phyloP scores from a whole-genome alignment of 2,888 invertebrate genomes.

The Nipponacmea schrenckii region DNA sequence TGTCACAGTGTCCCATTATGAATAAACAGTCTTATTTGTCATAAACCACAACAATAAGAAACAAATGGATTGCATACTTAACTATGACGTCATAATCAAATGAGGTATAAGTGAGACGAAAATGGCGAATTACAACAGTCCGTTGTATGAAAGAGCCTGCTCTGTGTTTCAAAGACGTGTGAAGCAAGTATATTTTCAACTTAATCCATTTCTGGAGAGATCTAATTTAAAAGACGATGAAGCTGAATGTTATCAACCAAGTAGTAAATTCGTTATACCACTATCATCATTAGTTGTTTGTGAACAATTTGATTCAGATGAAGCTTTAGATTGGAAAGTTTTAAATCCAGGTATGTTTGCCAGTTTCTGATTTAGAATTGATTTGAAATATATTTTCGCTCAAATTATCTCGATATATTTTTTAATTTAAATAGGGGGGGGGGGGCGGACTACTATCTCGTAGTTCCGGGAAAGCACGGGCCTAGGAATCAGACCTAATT shows the following conservation, averaged over 20 bases:
- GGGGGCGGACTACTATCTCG: too few species aligned
- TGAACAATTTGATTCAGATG: constrained; percentile 15
- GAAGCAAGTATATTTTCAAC: constrained; percentile 36
- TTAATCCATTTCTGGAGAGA: constrained; percentile 33
- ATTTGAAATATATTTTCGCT: too few species aligned
- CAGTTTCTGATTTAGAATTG: neutral
- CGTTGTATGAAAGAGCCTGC: constrained; percentile 7
- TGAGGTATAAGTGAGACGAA: neutral
- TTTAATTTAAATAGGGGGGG: too few species aligned
- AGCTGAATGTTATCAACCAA: constrained; percentile 9
- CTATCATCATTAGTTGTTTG: constrained; percentile 13
- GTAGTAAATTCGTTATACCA: constrained; percentile 14
- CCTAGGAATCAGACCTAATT: too few species aligned
- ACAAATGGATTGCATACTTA: too few species aligned
- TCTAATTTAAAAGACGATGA: constrained; percentile 23
- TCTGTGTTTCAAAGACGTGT: constrained; percentile 29
- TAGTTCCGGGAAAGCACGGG: too few species aligned
- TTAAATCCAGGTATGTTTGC: constrained; percentile 1
- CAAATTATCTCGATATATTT: too few species aligned
- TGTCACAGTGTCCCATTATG: too few species aligned
- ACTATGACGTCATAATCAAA: too few species aligned
- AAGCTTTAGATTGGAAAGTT: constrained; percentile 28
- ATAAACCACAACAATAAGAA: too few species aligned
- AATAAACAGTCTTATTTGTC: too few species aligned
- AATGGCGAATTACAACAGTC: constrained; percentile 9